A percentile compares a stretch with the other conserved stretches of the same genome.
Evolutionary conservation across 2,888 invertebrate species (phyloP).

Genomic region (Caenorhabditis sp.): DNA sequence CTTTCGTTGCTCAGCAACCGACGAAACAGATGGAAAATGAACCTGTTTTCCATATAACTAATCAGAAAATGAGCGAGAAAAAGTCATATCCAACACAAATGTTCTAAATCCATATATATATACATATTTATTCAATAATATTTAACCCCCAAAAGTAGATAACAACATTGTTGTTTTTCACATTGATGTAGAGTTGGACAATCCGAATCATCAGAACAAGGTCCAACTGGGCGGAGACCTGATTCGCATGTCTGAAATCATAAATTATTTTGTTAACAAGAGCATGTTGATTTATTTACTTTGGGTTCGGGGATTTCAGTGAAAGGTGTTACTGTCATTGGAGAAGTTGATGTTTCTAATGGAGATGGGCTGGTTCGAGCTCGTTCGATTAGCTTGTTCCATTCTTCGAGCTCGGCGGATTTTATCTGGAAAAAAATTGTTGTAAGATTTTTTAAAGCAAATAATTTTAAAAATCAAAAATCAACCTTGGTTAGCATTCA

Average conservation of each 20-base stretch:
- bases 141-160: constrained; percentile 15
- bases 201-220: constrained; percentile 51
- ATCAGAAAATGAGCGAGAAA: neutral
- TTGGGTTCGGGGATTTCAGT: constrained; percentile 22
- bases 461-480: too few relatives aligned
- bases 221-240: constrained; percentile 45
- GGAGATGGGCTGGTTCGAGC: constrained; percentile 1
- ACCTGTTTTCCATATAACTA: neutral
- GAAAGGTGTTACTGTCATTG: constrained; percentile 22
- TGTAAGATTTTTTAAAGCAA: neutral
- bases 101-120: too few relatives aligned
- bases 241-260: constrained; percentile 40
- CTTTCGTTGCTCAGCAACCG: constrained; percentile 4
- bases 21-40: neutral
- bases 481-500: too few relatives aligned
- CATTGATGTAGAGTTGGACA: constrained; percentile 52
- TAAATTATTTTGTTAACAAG: neutral
- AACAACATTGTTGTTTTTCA: constrained; percentile 48
- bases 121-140: constrained; percentile 1
- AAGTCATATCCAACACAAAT: constrained; percentile 20
- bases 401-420: constrained; percentile 29
- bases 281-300: neutral
- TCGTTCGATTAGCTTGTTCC: constrained; percentile 20
- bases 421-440: constrained; percentile 21
- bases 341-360: constrained; percentile 6